Base-by-base conservation (phyloP, 2,888 invertebrate genomes). In the Drosophila fungiperda region DNA sequence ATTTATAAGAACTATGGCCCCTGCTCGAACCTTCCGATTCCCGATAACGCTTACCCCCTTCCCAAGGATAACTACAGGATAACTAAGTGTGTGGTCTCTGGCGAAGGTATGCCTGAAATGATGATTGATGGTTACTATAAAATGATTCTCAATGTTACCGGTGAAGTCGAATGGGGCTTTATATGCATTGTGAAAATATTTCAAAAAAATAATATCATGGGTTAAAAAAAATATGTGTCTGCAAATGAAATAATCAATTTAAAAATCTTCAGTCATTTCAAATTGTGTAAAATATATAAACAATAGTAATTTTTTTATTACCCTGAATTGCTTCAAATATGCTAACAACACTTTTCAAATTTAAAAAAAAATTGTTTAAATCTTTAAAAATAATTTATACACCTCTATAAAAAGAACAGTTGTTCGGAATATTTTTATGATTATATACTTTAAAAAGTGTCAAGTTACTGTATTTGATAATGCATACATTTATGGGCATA, bases 51-150 rank as follows among this genome's bases (percentile, higher is more conserved):
- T 1, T 0, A 32, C 6, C 61, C 72, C 0, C 65, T 45, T 36
- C 57, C 63, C 0, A 36, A 52, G 17, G 32, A 15, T 0, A 45
- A 12, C 2, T 59, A 60, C 32, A 40, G 20, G 1, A 1, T 82
- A 5, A 52, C 49, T 0, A 64, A 73, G 1, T 84, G 84, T 29
- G 29, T 42, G 11, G 6, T 66, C 15, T 1, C 35, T 0, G 78
- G 68, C 9, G 68, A 76, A 0, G 84, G 87, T 0, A 29, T 86
- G 32, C 84, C 84, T 1, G 87, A 84, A 12, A 32, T 81, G 0
- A 63, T 65, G 1, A 76, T 81, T 1, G 67, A 68, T 29, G 83
- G 83, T 1, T 83, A 64, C 38, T 86, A 83, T 12, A 81, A 62
- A 36, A 6, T 86, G 2, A 2, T 53, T 1, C 35, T 68, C 0